Evolutionary conservation across 2,113 vertebrate genomes (phyloP), one percentile per base, ranked within the genome.

Genomic region (Brachyistius frenatus): DNA sequence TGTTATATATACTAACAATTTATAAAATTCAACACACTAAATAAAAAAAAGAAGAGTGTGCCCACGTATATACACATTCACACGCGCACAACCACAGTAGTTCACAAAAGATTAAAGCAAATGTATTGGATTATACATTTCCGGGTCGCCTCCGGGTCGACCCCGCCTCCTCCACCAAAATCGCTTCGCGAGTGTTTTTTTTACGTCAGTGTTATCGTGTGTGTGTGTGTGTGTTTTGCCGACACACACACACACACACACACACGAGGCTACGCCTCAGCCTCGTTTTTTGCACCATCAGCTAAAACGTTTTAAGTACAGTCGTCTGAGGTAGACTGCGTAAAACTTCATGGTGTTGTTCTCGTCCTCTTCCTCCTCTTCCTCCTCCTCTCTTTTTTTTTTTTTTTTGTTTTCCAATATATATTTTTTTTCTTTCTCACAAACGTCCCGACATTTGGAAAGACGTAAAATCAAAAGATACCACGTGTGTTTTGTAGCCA

Each of bases 241-340:
- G 68, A 44, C 70, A 73, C 74, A 57, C 71, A 69, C 73, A 61
- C 64, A 36, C 62, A 36, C 54, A 35, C 39, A 46, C 65, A 58
- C 72, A 66, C 66, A 62, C 63, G 33, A 71, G 86, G 76, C 85
- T 74, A 62, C 80, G 83, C 83, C 80, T 76, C 87, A 85, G 85
- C 83, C 86, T 87, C 67, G 54, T 76, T 83, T 23, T 23, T 23
- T 84, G 83, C 88, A 89, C 80, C 86, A 85, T 90, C 88, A 88
- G 96, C 95, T 96, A 95, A 83, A 23, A 95, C 95, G 95, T 96
- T 84, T 80, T 77, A 95, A 94, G 95, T 95, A 96, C 96, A 96
- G 96, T 96, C 97, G 92, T 97, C 92, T 97, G 97, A 98, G 97
- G 97, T 97, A 97, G 96, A 97, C 97, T 96, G 96, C 96, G 96